These are phyloP conservation scores for Theonella swinhoei DNA, from an alignment of 37 sponge, comb jelly and placozoan genomes.

Conservation along the genomic window DNA sequence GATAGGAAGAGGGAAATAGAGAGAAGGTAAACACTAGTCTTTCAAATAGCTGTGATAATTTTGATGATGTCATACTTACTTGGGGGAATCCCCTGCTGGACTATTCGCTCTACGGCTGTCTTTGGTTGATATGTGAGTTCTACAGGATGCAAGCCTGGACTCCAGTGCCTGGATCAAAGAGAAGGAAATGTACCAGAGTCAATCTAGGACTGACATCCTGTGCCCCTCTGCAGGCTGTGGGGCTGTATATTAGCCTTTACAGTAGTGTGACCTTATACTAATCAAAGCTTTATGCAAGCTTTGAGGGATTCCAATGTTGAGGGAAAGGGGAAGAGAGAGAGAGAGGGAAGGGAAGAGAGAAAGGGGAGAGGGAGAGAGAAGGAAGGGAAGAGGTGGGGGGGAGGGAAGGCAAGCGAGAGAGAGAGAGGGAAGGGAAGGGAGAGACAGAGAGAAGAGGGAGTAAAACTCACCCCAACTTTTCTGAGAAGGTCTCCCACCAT, in stretches of 20 bases:
- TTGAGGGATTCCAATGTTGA: not conserved
- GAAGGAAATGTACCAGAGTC: too few species aligned
- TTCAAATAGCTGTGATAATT: too few species aligned
- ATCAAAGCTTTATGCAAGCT: not conserved
- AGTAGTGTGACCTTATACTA: too few species aligned
- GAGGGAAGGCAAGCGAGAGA: conserved; percentile 16
- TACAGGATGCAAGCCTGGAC: conserved; percentile 76
- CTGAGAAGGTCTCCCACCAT: conserved; percentile 95
- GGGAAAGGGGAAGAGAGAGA: conserved; percentile 20
- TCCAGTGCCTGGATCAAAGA: conserved; percentile 70
- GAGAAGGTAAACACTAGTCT: too few species aligned
- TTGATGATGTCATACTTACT: too few species aligned
- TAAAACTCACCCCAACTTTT: conserved; percentile 96
- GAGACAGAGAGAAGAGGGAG: too few species aligned
- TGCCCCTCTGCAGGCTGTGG: too few species aligned
- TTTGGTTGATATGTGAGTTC: conserved; percentile 63
- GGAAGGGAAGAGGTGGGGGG: conserved; percentile 17
- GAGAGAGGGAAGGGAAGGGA: conserved; percentile 9
- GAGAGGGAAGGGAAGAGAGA: conserved; percentile 31
- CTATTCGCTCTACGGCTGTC: conserved; percentile 14
- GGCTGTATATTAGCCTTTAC: too few species aligned
- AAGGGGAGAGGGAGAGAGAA: conserved; percentile 44
- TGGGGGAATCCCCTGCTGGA: conserved; percentile 19
- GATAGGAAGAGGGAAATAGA: too few species aligned
- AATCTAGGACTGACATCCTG: too few species aligned